A percentile compares a stretch with the other conserved stretches of the same genome.
phyloP scores from a whole-genome alignment of 1,140 invertebrate genomes.

The Apis laboriosa region DNA sequence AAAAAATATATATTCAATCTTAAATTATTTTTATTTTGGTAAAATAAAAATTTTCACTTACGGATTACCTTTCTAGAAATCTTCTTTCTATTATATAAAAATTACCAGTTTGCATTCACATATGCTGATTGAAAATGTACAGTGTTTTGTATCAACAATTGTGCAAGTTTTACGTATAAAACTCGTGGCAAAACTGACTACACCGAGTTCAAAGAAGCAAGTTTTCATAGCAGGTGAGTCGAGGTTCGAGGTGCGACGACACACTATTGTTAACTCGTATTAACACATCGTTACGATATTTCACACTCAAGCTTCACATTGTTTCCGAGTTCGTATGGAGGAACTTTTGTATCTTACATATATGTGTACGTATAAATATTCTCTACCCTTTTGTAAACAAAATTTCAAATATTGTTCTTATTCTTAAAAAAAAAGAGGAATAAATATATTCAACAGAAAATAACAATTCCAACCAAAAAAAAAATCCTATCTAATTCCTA shows the following conservation, averaged over 20 bases:
- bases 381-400: background rate
- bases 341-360: background rate
- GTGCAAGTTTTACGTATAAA: background rate
- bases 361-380: too few species aligned
- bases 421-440: background rate
- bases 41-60: slow-evolving; percentile 7
- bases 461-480: too few species aligned
- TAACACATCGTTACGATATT: slow-evolving; percentile 74
- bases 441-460: too few species aligned
- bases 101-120: too few species aligned
- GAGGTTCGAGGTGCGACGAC: slow-evolving; percentile 47
- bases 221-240: slow-evolving; percentile 13
- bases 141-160: background rate
- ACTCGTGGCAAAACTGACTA: background rate
- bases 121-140: background rate
- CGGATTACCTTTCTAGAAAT: background rate
- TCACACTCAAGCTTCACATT: slow-evolving; percentile 61
- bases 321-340: slow-evolving; percentile 29
- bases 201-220: background rate
- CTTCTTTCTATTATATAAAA: background rate
- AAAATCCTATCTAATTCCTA: too few species aligned
- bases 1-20: background rate
- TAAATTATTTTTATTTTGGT: background rate
- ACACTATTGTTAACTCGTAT: slow-evolving; percentile 64
- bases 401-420: background rate